Percentiles rank a stretch among this genome's conserved stretches.
Conservation (phyloP, 2,797 vertebrate genomes). For the Gallinago nigripennis region DNA sequence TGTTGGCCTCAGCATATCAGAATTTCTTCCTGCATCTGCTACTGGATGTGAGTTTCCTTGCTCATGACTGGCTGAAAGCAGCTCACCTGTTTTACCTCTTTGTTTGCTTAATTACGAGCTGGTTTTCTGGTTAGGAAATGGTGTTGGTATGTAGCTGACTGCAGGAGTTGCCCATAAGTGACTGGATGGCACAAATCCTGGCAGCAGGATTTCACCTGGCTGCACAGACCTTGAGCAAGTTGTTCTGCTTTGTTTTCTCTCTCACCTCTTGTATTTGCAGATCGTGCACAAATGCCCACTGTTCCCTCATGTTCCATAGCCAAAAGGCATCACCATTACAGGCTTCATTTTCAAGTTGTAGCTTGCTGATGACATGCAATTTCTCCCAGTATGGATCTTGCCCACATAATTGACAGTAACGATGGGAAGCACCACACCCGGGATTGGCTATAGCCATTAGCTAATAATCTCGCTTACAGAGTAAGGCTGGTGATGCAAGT, state of each 20-base stretch:
- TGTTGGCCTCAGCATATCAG: not conserved
- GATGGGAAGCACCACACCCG: not conserved
- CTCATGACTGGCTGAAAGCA: not conserved
- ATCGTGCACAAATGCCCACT: slow-evolving; percentile 51
- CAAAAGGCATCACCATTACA: slow-evolving; percentile 53
- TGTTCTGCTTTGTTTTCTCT: not conserved
- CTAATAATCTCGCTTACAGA: slow-evolving; percentile 8
- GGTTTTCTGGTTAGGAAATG: slow-evolving; percentile 20
- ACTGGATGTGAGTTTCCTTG: not conserved
- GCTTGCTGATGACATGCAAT: slow-evolving; percentile 34
- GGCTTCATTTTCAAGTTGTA: slow-evolving; percentile 45
- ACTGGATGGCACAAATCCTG: not conserved
- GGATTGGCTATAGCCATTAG: slow-evolving; percentile 50
- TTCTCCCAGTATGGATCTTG: slow-evolving; percentile 35
- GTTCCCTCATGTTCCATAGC: slow-evolving; percentile 55
- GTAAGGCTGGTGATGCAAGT: not conserved
- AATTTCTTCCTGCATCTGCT: not conserved
- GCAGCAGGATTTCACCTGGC: not conserved
- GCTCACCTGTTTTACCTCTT: slow-evolving; percentile 19
- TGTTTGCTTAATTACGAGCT: slow-evolving; percentile 21
- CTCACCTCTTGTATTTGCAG: slow-evolving; percentile 15
- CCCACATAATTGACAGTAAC: slow-evolving; percentile 35
- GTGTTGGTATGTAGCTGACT: not conserved
- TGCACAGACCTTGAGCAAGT: not conserved
- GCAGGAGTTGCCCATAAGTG: not conserved